These are phyloP conservation scores for Sebastes kiyomatsui DNA, from an alignment of 2,797 vertebrate genomes.

Conservation along the genomic window DNA sequence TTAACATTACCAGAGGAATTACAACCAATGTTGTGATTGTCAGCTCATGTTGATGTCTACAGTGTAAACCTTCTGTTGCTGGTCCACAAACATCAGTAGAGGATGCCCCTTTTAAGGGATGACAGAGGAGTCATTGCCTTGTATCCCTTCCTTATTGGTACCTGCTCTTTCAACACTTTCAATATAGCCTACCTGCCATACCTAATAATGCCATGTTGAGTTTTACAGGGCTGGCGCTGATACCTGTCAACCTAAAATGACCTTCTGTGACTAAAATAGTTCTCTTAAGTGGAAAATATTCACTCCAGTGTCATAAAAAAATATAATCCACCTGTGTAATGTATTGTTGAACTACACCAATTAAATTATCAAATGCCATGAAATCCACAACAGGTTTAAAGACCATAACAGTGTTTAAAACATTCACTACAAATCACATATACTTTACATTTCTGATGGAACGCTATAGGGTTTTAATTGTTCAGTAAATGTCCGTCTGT, in stretches of 20 bases:
- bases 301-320: background rate
- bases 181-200: background rate
- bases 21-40: background rate
- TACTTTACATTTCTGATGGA: background rate
- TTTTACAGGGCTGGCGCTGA: background rate
- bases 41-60: constrained; percentile 1
- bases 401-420: background rate
- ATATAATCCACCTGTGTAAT: background rate
- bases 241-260: background rate
- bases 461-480: background rate
- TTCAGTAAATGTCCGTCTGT: background rate
- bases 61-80: constrained; percentile 7
- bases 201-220: background rate
- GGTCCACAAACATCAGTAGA: constrained; percentile 3
- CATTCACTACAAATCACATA: background rate
- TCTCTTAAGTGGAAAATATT: background rate
- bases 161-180: background rate
- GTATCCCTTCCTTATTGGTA: background rate
- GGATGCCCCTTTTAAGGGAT: constrained; percentile 35
- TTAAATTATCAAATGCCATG: background rate
- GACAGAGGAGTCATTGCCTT: background rate
- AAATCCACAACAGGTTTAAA: background rate
- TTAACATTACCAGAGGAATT: constrained; percentile 17
- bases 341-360: background rate
- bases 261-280: background rate